phyloP scores from a whole-genome alignment of 2,113 vertebrate genomes.

The Lycocorax pyrrhopterus region DNA sequence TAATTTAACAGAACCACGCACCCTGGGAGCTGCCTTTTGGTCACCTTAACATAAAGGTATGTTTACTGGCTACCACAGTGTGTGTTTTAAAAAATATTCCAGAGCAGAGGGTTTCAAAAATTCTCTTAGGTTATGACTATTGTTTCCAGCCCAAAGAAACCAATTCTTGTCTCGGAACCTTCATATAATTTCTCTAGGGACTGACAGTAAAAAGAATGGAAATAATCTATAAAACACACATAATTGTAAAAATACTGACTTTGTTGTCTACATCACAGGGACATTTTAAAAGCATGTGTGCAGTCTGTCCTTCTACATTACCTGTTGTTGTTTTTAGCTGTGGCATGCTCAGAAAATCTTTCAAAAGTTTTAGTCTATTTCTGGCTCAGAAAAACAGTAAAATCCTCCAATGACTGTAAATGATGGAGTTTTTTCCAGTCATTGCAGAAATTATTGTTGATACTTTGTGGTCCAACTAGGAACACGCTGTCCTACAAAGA shows the following conservation, averaged over 20 bases:
- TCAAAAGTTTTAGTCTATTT: background rate
- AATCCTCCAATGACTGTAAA: slow-evolving; percentile 10
- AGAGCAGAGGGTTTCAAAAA: background rate
- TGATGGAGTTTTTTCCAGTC: background rate
- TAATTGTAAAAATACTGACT: background rate
- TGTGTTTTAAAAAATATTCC: background rate
- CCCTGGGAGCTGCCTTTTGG: too few relatives aligned
- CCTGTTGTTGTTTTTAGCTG: background rate
- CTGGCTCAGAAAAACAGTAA: background rate
- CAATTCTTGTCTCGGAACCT: background rate
- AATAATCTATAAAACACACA: background rate
- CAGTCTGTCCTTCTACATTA: slow-evolving; percentile 12
- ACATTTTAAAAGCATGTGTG: background rate
- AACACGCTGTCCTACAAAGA: slow-evolving; percentile 38
- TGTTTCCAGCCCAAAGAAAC: background rate
- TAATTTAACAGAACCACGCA: too few relatives aligned
- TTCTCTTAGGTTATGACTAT: background rate
- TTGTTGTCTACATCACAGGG: background rate
- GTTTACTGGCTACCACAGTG: too few relatives aligned
- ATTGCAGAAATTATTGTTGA: slow-evolving; percentile 24
- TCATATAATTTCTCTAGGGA: background rate
- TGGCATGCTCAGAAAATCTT: background rate
- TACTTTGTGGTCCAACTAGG: background rate
- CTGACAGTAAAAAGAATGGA: background rate
- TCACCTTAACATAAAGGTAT: too few relatives aligned